Evolutionary conservation across 2,113 vertebrate genomes (phyloP), one percentile per base, ranked within the genome.

Genomic region (Spermophilus dauricus): DNA sequence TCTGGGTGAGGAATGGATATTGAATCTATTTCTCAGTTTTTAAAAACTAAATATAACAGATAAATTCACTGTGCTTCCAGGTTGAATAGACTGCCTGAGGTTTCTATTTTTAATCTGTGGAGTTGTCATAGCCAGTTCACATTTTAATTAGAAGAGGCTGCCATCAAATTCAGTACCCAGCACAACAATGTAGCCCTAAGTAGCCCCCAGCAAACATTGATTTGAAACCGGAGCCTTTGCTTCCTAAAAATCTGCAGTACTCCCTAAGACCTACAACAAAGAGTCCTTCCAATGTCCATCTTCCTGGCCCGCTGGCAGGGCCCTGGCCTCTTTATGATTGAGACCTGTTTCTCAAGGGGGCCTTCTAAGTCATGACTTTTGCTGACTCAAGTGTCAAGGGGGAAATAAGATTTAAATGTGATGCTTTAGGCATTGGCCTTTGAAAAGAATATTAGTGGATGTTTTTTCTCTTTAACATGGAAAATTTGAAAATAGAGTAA

Each of bases 21-120:
- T 95, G 81, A 80, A 81, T 94, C 69, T 90, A 4, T 95, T 95
- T 92, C 80, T 92, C 73, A 65, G 1, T 77, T 96, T 91, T 94
- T 93, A 80, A 80, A 92, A 76, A 87, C 51, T 87, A 61, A 86
- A 48, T 32, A 24, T 48, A 95, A 67, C 85, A 95, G 88, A 56
- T 58, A 86, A 93, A 78, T 67, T 89, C 78, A 32, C 58, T 88
- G 12, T 94, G 61, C 89, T 95, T 91, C 73, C 22, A 67, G 76
- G 24, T 18, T 86, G 77, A 97, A 76, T 32, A 84, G 58, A 92
- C 77, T 37, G n/a, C 67, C 22, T 56, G 8, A 63, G 30, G 17
- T 82, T 84, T 91, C 80, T 95, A 63, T 94, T 95, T 85, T 93
- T 61, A 86, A 48, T 95, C 69, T 34, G 45, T 5, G 20, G 51